Evolutionary conservation across 2,797 vertebrate species (phyloP).

Genomic region (Galagoides demidoff): DNA sequence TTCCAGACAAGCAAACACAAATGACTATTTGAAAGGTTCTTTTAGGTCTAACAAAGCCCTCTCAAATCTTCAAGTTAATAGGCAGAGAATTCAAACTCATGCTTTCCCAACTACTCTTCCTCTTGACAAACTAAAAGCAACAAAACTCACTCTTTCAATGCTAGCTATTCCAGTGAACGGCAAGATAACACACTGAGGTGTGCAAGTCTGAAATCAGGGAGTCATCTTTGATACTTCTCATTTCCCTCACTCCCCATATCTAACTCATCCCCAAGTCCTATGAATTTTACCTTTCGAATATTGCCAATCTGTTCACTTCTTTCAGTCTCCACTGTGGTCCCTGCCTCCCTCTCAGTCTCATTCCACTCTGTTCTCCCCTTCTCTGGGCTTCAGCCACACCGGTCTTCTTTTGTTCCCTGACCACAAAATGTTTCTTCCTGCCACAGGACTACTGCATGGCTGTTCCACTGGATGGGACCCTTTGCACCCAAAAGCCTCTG

Average conservation of each 20-base stretch:
- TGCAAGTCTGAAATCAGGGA: background rate
- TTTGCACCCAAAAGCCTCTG: background rate
- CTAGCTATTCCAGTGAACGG: background rate
- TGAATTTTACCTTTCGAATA: background rate
- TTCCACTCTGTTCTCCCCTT: background rate
- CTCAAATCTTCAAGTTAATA: background rate
- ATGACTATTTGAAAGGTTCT: background rate
- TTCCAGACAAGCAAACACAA: background rate
- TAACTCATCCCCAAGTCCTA: background rate
- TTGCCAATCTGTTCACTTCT: background rate
- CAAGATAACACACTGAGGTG: background rate
- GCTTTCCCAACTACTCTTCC: background rate
- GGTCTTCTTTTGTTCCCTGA: background rate
- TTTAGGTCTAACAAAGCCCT: slow-evolving; percentile 1
- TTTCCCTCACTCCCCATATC: background rate
- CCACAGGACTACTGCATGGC: background rate
- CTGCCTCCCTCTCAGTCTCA: background rate
- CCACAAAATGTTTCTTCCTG: background rate
- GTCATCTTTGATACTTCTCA: background rate
- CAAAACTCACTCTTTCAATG: background rate
- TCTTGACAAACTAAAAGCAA: background rate
- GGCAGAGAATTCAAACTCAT: background rate
- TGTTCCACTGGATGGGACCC: background rate
- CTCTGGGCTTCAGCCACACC: background rate
- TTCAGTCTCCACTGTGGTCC: background rate